Percentiles rank a stretch among this genome's conserved stretches.
These are phyloP conservation scores for Plusia festucae DNA, from an alignment of 2,888 invertebrate genomes.

Conservation along the genomic window DNA sequence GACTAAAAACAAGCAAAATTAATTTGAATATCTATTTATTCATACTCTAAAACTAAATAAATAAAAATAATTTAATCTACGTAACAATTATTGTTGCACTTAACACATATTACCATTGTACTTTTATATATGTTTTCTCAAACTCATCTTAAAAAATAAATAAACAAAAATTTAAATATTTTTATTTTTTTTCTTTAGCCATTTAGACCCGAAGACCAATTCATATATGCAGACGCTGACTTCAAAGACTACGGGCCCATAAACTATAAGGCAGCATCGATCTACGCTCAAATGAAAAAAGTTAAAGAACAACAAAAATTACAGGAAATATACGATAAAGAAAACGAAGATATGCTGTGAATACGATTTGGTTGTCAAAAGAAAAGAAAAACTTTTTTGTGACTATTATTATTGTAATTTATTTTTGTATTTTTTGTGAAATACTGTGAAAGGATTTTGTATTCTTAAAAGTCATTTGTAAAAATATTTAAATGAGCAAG, in stretches of 20 bases:
- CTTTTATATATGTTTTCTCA: conserved; percentile 34
- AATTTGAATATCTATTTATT: background rate
- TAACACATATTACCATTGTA: conserved; percentile 71
- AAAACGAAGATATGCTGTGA: conserved; percentile 81
- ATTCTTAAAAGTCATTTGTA: conserved; percentile 10
- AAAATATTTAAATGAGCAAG: conserved; percentile 10
- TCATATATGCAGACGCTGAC: conserved; percentile 97
- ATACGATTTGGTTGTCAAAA: conserved; percentile 53
- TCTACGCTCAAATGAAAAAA: conserved; percentile 93
- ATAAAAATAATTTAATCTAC: conserved; percentile 1
- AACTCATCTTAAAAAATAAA: conserved; percentile 6
- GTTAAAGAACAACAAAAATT: conserved; percentile 87
- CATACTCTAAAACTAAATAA: background rate
- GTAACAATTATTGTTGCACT: conserved; percentile 37
- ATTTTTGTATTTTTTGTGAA: conserved; percentile 28
- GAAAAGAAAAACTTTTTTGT: conserved; percentile 13
- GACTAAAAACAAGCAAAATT: background rate
- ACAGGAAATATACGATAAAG: conserved; percentile 83
- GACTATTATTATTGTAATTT: background rate
- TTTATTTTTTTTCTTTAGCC: conserved; percentile 89
- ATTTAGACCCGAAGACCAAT: conserved; percentile 93
- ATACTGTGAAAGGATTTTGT: conserved; percentile 20
- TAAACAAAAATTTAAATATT: background rate
- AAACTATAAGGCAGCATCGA: conserved; percentile 96
- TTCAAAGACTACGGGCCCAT: conserved; percentile 97